A percentile compares a stretch with the other conserved stretches of the same genome.
phyloP scores from a whole-genome alignment of 2,888 invertebrate species.

The Thereva nobilitata region DNA sequence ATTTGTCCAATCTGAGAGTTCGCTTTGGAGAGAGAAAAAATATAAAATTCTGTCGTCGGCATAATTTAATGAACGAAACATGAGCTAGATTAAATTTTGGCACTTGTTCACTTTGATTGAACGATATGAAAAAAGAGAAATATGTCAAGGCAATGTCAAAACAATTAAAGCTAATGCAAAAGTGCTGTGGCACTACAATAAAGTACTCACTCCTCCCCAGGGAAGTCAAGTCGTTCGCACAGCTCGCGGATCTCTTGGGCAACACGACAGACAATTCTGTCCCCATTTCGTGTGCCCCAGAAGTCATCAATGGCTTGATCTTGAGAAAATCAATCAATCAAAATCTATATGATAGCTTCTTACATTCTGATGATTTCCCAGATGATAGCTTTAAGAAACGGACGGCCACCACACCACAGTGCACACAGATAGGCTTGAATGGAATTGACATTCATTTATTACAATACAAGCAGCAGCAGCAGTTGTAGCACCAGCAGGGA shows the following conservation, averaged over 20 bases:
- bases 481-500: no score
- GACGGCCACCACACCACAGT: not conserved
- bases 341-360: not conserved
- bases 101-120: not conserved
- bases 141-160: slow-evolving; percentile 11
- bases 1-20: no score
- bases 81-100: no score
- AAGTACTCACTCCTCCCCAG: not conserved
- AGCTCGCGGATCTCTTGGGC: no score
- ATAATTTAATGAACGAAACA: no score
- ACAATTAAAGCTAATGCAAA: not conserved
- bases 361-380: not conserved
- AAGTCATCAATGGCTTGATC: slow-evolving; percentile 13
- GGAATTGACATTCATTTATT: slow-evolving; percentile 10
- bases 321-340: slow-evolving; percentile 22
- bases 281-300: not conserved
- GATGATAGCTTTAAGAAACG: no score
- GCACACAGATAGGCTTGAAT: not conserved
- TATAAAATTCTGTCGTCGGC: no score
- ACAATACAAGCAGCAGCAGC: not conserved
- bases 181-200: not conserved
- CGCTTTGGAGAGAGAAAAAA: no score
- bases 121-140: not conserved
- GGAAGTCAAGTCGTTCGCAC: no score
- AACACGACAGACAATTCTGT: no score